A percentile compares a stretch with the other conserved stretches of the same genome.
phyloP scores from a whole-genome alignment of 2,113 vertebrate species.

The Microcebus griseorufus region DNA sequence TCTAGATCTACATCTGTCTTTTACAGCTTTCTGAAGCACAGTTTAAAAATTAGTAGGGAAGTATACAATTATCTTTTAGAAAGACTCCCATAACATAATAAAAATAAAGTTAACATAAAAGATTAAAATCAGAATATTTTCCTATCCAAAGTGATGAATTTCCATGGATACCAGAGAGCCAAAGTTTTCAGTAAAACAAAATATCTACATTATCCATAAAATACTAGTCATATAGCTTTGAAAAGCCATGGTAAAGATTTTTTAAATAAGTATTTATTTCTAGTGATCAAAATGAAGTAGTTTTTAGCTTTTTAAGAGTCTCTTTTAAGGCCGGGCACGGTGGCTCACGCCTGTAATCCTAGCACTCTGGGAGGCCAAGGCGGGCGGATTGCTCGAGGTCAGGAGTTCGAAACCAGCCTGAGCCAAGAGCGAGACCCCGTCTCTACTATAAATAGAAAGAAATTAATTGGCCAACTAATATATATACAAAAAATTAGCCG shows the following conservation, averaged over 20 bases:
- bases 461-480: too few species aligned
- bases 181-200: conserved; percentile 16
- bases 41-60: background rate
- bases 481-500: too few species aligned
- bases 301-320: background rate
- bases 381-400: too few species aligned
- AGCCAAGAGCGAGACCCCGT: too few species aligned
- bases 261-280: background rate
- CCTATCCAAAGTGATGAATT: background rate
- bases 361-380: too few species aligned
- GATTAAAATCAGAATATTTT: background rate
- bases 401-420: too few species aligned
- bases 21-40: background rate
- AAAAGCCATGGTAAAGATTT: background rate
- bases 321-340: background rate
- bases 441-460: too few species aligned
- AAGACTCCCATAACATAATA: background rate
- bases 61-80: background rate
- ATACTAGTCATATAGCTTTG: background rate
- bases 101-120: background rate
- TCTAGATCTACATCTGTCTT: background rate
- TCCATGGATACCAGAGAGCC: background rate
- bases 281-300: background rate
- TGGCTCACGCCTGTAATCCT: too few species aligned
- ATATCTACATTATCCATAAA: background rate